phyloP scores from a whole-genome alignment of 2,113 vertebrate genomes.

The Pristiophorus japonicus region DNA sequence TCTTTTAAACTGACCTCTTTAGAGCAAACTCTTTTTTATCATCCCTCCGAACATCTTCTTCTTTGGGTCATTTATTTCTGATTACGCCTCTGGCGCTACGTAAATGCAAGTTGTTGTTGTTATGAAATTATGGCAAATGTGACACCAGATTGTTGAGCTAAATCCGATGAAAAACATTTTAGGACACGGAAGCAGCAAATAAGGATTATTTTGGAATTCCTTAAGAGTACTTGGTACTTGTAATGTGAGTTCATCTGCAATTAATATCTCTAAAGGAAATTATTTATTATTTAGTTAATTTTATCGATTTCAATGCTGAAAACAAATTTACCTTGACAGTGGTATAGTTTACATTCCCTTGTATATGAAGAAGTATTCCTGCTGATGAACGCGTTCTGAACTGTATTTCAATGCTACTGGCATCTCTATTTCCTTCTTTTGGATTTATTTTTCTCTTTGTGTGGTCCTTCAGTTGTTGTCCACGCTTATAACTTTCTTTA shows the following conservation, averaged over 20 bases:
- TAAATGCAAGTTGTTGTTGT: background rate
- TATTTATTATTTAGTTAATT: constrained; percentile 33
- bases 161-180: background rate
- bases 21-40: background rate
- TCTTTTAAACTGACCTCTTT: background rate
- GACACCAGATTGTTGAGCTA: background rate
- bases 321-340: constrained; percentile 48
- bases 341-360: constrained; percentile 42
- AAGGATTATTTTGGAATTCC: background rate
- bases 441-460: constrained; percentile 9
- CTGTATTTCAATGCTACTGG: constrained; percentile 49
- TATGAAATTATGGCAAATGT: background rate
- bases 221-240: background rate
- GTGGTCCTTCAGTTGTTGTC: constrained; percentile 47
- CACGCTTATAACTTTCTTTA: constrained; percentile 59
- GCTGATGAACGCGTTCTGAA: constrained; percentile 51
- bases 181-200: background rate
- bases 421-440: constrained; percentile 37
- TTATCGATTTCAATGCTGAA: background rate
- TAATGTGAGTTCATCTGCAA: background rate
- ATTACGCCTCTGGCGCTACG: background rate
- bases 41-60: background rate
- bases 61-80: background rate
- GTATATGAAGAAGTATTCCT: constrained; percentile 50
- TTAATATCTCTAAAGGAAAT: constrained; percentile 17